Percentiles rank a stretch among this genome's conserved stretches.
Evolutionary conservation across 2,113 vertebrate species (phyloP).

Genomic region (Tenrec ecaudatus): DNA sequence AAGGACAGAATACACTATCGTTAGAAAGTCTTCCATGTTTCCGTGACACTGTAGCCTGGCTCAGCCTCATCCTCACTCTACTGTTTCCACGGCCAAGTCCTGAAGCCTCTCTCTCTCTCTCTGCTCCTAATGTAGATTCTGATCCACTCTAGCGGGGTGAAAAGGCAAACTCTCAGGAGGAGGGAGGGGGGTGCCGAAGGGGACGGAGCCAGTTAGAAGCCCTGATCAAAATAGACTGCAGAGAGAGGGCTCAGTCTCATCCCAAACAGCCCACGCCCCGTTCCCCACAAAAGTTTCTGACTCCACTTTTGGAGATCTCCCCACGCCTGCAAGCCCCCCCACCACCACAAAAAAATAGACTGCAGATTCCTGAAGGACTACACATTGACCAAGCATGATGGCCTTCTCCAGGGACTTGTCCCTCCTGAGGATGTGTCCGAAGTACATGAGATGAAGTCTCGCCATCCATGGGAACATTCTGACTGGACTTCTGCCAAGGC

Average conservation of each 20-base stretch:
- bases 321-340: no score
- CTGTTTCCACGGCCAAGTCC: constrained; percentile 1
- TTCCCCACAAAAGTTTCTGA: no score
- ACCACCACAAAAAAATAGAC: no score
- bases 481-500: background rate
- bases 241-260: no score
- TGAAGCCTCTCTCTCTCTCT: constrained; percentile 33
- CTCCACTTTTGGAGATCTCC: no score
- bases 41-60: constrained; percentile 9
- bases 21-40: constrained; percentile 57
- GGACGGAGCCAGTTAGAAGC: background rate
- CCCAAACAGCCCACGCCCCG: no score
- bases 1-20: constrained; percentile 60
- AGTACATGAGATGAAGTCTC: no score
- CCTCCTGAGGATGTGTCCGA: background rate
- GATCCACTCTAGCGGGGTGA: no score
- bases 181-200: background rate
- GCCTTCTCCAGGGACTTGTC: background rate
- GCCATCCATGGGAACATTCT: background rate
- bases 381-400: background rate
- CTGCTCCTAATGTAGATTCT: background rate
- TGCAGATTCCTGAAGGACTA: background rate
- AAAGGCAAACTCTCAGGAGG: background rate
- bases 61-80: constrained; percentile 12
- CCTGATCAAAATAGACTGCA: background rate